Evolutionary conservation across 2,888 invertebrate genomes (phyloP).

Genomic region (Elmis aenea): DNA sequence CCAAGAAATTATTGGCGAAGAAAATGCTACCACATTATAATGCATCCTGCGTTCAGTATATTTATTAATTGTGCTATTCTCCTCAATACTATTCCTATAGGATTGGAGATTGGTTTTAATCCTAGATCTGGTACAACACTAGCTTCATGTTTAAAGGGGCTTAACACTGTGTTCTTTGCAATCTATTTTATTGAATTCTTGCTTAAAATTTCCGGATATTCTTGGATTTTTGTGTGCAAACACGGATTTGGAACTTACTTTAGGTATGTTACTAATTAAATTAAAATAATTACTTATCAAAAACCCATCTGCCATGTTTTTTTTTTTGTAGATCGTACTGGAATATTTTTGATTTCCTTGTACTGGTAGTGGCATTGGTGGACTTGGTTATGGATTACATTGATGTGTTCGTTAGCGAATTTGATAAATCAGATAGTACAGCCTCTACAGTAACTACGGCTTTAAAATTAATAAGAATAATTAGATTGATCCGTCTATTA

Average conservation of each 20-base stretch:
- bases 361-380: conserved; percentile 49
- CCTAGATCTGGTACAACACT: not conserved
- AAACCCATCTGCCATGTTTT: no score
- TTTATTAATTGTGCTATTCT: conserved; percentile 31
- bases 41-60: no score
- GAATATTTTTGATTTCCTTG: conserved; percentile 54
- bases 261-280: no score
- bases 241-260: no score
- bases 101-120: no score
- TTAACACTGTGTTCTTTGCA: no score
- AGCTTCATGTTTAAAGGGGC: conserved; percentile 26
- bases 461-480: conserved; percentile 44
- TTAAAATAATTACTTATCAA: no score
- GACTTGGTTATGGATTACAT: conserved; percentile 5
- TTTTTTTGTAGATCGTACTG: no score
- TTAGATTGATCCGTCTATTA: conserved; percentile 38
- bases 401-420: not conserved
- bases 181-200: conserved; percentile 26
- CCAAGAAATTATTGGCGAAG: no score
- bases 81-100: conserved; percentile 41
- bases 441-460: conserved; percentile 3
- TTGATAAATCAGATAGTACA: conserved; percentile 2
- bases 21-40: no score
- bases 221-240: no score
- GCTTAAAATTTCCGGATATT: conserved; percentile 46